These are phyloP conservation scores for Stenodema calcarata DNA, from an alignment of 2,888 invertebrate genomes.

Conservation along the genomic window DNA sequence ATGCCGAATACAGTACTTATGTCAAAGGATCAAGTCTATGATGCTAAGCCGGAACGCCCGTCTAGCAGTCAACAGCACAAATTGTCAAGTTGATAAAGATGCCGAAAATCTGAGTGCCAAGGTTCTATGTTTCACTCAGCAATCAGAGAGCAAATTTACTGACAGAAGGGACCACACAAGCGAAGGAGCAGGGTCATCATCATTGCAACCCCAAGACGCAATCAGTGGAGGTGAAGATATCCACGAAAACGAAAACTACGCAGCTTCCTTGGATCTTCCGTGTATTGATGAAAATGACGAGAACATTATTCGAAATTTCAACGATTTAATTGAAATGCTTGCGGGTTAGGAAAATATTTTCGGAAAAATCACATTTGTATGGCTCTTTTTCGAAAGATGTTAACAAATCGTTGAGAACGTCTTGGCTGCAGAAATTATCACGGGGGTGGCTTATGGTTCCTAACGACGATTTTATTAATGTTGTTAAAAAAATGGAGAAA, in stretches of 20 bases:
- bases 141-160: neutral
- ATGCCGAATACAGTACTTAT: neutral
- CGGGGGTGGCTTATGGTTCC: neutral
- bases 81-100: neutral
- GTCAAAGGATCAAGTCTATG: constrained; percentile 14
- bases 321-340: neutral
- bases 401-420: neutral
- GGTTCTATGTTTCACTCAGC: neutral
- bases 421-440: neutral
- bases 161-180: neutral
- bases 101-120: neutral
- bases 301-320: too few species aligned
- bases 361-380: neutral
- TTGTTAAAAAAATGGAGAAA: neutral
- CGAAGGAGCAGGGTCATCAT: neutral
- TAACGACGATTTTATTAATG: neutral
- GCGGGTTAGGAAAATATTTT: neutral
- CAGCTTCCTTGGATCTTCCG: neutral
- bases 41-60: neutral
- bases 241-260: neutral
- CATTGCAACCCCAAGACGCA: neutral
- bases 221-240: neutral
- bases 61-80: neutral
- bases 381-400: neutral
- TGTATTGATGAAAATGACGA: neutral